Conservation (phyloP, 2,797 vertebrate species). For the Margarornis squamiger region DNA sequence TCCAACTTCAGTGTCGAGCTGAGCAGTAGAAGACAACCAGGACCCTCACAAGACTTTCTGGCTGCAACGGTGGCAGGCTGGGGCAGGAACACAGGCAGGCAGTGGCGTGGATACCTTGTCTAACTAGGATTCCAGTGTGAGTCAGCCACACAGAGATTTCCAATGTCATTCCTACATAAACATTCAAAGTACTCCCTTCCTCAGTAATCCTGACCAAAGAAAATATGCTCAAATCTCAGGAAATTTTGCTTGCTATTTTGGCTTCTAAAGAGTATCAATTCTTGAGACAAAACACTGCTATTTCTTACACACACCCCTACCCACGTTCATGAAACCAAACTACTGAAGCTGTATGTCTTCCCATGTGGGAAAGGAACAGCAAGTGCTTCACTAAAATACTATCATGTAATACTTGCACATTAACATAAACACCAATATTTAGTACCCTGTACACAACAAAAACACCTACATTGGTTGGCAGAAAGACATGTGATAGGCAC, state of each 20-base stretch:
- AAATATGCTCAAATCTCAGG: background rate
- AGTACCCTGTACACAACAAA: background rate
- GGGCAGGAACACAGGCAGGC: background rate
- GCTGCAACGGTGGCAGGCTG: background rate
- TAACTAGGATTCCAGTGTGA: background rate
- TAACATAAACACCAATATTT: background rate
- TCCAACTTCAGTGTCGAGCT: background rate
- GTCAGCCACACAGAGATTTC: background rate
- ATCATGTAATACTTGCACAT: background rate
- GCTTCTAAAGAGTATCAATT: background rate
- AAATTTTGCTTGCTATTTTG: background rate
- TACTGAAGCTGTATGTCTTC: background rate
- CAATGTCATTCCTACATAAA: background rate
- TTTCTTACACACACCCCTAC: background rate
- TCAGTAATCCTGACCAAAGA: background rate
- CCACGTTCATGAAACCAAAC: background rate
- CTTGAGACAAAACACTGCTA: background rate
- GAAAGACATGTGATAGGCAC: background rate
- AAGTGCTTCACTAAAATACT: background rate
- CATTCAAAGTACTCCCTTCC: background rate
- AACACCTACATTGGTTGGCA: background rate
- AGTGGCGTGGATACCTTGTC: background rate
- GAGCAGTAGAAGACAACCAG: background rate
- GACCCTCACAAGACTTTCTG: background rate
- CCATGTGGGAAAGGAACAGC: background rate